Percentiles rank a stretch among this genome's conserved stretches.
Conservation (phyloP, 64 coral and sea anemone genomes). For the Stylophora pistillata region DNA sequence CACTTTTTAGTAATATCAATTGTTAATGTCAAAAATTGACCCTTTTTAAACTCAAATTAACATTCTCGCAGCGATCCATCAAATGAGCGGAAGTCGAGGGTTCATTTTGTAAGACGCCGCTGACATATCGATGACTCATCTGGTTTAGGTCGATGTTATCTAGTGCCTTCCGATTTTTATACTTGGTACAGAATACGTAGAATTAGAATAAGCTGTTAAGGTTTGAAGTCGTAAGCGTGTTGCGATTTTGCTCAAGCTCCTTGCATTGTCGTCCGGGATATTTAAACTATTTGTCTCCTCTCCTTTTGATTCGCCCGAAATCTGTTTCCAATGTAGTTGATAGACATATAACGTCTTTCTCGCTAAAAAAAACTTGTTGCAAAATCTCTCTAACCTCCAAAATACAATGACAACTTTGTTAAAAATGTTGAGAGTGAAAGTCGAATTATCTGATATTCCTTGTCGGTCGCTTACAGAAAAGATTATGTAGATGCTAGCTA, state of each 20-base stretch:
- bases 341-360: neutral
- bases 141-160: slow-evolving; percentile 19
- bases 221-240: too few species aligned
- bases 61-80: too few species aligned
- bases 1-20: too few species aligned
- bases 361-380: neutral
- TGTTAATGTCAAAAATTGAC: too few species aligned
- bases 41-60: too few species aligned
- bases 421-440: neutral
- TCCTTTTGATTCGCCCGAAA: neutral
- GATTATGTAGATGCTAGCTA: neutral
- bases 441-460: neutral
- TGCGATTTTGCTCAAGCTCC: too few species aligned
- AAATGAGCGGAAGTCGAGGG: neutral
- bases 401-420: neutral
- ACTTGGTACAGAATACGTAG: too few species aligned
- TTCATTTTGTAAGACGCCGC: slow-evolving; percentile 14
- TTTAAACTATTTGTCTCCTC: too few species aligned
- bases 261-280: too few species aligned
- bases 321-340: neutral
- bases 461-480: neutral
- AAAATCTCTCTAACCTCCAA: neutral
- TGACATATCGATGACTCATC: slow-evolving; percentile 19
- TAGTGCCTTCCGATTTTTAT: too few species aligned
- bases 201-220: too few species aligned